Base-by-base conservation (phyloP, 2,888 invertebrate genomes). In the Scaptomyza parva region DNA sequence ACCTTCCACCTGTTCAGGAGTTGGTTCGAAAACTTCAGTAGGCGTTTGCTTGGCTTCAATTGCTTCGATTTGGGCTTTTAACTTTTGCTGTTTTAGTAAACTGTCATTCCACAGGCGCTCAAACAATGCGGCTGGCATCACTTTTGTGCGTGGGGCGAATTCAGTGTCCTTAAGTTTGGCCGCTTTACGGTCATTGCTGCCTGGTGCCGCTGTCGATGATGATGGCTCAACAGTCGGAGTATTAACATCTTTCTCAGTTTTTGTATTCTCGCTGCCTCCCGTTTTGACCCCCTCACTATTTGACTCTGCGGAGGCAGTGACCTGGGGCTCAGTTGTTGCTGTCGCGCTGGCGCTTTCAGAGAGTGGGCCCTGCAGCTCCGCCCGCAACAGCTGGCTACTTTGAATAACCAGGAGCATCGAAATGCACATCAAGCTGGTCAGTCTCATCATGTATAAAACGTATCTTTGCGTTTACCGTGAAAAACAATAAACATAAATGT, bases 1-100 rank as follows among this genome's bases (percentile, higher is more conserved):
- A 95, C 95, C 95, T 93, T 95, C 95, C 86, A 93, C 92, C 72
- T 96, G 93, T 82, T 92, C 50, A 70, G 83, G 77, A 1, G 89
- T 86, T 6, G 65, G 84, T 24, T 91, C 87, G 28, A 92, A 91
- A 0, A 90, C 84, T 50, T 92, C 92, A 3, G 51, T 51, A 4
- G 58, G 55, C 22, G 65, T 58, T 11, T 62, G 70, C 5, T 51
- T 64, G 0, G 80, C 66, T 62, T 88, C 87, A 3, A 89, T 77
- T 7, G 58, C 59, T 54, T 85, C 83, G 6, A 90, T 90, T 71
- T 89, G 80, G 0, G 88, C 85, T 33, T 84, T 81, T 0, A 90
- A 62, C n/a, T 89, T 86, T 44, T 89, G 74, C 35, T 89, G 78
- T 18, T 79, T 82, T 28, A 83, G 62, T 6, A 83, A 12, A 41